A percentile compares a stretch with the other conserved stretches of the same genome.
These are phyloP conservation scores for Apodemus speciosus DNA, from an alignment of 2,113 vertebrate species.

Conservation along the genomic window DNA sequence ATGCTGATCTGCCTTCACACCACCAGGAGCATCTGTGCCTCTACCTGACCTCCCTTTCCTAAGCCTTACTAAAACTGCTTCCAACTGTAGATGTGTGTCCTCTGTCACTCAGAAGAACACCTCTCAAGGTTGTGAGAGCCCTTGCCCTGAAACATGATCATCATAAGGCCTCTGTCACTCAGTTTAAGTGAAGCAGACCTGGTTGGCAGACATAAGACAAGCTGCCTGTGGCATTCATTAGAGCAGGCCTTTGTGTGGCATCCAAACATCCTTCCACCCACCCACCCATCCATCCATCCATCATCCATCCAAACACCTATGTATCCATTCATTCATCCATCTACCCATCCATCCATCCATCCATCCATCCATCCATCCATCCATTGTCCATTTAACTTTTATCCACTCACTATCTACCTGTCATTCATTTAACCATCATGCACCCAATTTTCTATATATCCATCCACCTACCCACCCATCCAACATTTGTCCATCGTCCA, in stretches of 20 bases:
- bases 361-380: neutral
- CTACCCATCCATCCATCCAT: neutral
- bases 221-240: neutral
- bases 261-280: too few species aligned
- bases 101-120: neutral
- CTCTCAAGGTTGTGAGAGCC: neutral
- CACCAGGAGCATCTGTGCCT: neutral
- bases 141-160: too few species aligned
- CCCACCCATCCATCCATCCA: neutral
- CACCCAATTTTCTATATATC: neutral
- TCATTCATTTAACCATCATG: neutral
- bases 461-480: neutral
- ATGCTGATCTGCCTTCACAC: neutral
- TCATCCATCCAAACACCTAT: too few species aligned
- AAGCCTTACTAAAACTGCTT: neutral
- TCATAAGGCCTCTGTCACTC: neutral
- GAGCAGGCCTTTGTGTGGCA: neutral
- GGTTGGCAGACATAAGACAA: too few species aligned
- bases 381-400: neutral
- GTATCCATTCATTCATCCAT: neutral
- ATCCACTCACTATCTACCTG: neutral
- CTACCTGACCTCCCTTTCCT: neutral
- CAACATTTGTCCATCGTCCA: neutral
- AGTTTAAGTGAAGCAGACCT: neutral
- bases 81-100: neutral